Conservation (phyloP, 2,888 invertebrate species). For the Antitype chi region DNA sequence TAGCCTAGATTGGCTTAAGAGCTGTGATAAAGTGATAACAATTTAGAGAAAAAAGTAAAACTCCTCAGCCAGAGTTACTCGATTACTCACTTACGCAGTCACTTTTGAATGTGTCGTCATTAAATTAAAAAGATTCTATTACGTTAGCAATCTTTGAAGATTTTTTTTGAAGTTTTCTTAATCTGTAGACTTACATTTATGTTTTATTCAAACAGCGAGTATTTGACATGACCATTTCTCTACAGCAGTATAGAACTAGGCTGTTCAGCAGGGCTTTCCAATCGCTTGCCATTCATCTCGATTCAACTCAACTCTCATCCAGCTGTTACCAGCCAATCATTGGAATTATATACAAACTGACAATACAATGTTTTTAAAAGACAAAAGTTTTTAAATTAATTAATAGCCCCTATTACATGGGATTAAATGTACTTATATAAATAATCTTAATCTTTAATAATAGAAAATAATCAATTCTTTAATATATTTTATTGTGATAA, state of each 20-base stretch:
- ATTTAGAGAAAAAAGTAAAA: slow-evolving; percentile 41
- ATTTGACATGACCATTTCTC: background rate
- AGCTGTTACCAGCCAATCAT: background rate
- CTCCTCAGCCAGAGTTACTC: slow-evolving; percentile 6
- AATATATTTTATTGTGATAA: no score
- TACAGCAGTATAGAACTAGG: background rate
- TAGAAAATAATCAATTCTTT: no score
- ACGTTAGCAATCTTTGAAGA: background rate
- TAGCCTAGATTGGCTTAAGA: slow-evolving; percentile 29
- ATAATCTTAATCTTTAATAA: no score
- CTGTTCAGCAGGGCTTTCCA: background rate
- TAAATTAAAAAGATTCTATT: slow-evolving; percentile 21
- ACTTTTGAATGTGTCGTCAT: slow-evolving; percentile 18
- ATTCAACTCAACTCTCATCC: background rate
- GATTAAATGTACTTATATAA: no score
- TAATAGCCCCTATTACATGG: no score
- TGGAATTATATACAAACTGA: background rate
- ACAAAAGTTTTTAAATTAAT: no score
- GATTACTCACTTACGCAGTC: background rate
- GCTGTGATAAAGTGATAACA: slow-evolving; percentile 33
- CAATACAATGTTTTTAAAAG: no score
- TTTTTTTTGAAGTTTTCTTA: no score
- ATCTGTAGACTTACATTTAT: background rate
- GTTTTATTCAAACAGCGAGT: background rate
- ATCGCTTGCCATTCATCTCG: background rate